Evolutionary conservation across 2,113 vertebrate species (phyloP), one percentile per base, ranked within the genome.

Genomic region (Xiphorhynchus elegans): DNA sequence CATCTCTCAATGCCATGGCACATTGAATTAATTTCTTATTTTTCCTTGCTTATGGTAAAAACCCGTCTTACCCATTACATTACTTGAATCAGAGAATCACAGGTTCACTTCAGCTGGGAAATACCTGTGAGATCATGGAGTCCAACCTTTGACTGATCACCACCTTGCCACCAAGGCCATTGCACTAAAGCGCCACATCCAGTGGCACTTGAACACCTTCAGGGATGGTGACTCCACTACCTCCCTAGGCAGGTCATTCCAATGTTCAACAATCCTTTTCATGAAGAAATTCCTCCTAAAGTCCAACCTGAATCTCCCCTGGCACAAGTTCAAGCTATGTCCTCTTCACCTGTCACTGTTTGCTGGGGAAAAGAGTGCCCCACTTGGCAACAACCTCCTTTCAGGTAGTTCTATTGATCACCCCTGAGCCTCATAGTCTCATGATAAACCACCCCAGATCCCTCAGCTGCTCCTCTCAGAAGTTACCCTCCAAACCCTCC

Each of bases 111-210:
- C 55, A n/a, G 25, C 63, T 83, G 17, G 31, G 42, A 84, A 63
- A 77, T 49, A 35, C 20, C 7, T 49, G 35, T 56, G 79, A 69
- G 14, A 49, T 76, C 16, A 66, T 58, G 0, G 1, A 42, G 40
- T 55, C 49, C 26, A 33, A 2, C 25, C 20, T 56, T 59, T 70
- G 56, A 33, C 13, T 40, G 9, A 70, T 76, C 13, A 35, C 13
- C 19, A 31, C 29, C 29, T 83, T 55, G 14, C 69, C 63, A 28
- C 25, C 39, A 26, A 40, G 40, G 47, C 21, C 17, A 7, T 11
- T 21, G 35, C 2, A 2, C 63, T 37, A 15, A 12, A 60, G 24
- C 53, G 49, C 28, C 70, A 23, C 0, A 0, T 76, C 29, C n/a
- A 40, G 20, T 49, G 37, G 37, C 37, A 37, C 40, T 28, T 42